Conservation (phyloP, 2,113 vertebrate genomes). For the Orycteropus afer region DNA sequence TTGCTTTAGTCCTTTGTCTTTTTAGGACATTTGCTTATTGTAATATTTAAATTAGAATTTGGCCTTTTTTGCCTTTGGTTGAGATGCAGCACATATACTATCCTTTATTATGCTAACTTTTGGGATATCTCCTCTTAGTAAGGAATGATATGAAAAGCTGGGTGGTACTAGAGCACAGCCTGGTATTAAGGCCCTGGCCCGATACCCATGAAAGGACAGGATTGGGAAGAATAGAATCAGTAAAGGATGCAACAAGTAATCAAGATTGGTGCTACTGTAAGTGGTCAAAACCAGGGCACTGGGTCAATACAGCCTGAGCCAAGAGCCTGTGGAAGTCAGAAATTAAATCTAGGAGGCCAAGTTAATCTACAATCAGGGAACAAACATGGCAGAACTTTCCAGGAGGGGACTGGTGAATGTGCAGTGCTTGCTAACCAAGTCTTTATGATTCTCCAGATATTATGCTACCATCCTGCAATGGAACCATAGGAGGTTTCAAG, state of each 20-base stretch:
- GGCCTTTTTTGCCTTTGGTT: neutral
- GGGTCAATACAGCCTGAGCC: rapidly evolving
- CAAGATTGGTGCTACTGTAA: rapidly evolving
- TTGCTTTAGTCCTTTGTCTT: neutral
- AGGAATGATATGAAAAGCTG: neutral
- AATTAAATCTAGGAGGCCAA: neutral
- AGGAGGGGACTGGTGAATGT: neutral
- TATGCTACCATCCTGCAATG: neutral
- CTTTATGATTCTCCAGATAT: neutral
- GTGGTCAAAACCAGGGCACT: rapidly evolving
- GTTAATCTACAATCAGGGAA: too few relatives aligned
- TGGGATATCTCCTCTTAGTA: neutral
- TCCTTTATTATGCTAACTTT: neutral
- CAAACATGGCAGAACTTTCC: neutral
- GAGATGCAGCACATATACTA: neutral
- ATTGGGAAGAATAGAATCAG: neutral
- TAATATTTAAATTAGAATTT: neutral
- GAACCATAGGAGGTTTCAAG: neutral
- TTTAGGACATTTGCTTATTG: too few relatives aligned
- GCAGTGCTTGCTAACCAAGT: neutral
- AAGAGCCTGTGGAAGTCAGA: neutral
- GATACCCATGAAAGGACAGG: neutral
- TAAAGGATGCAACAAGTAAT: neutral
- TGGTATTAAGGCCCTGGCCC: neutral
- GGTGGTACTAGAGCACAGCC: neutral